phyloP scores from a whole-genome alignment of 2,113 vertebrate genomes.

The Hystrix brachyura region DNA sequence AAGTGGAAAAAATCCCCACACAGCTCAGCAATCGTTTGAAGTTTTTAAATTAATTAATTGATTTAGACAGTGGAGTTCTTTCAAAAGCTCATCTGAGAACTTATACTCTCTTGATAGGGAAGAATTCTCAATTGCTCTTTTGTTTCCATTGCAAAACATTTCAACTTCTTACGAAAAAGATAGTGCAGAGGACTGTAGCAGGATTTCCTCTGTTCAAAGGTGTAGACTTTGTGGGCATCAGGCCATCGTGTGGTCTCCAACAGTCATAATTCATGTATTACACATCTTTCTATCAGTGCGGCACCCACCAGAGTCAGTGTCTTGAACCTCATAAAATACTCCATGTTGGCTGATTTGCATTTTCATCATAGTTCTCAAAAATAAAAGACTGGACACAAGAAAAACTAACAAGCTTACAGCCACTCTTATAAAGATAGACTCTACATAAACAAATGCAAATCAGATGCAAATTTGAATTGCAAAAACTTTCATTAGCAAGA shows the following conservation, averaged over 20 bases:
- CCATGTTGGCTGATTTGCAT: conserved; percentile 15
- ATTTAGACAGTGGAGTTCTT: conserved; percentile 15
- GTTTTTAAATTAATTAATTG: conserved; percentile 54
- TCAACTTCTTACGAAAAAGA: neutral
- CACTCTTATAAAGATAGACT: conserved; percentile 28
- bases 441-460: conserved; percentile 56
- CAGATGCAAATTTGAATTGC: conserved; percentile 47
- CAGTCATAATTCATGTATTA: neutral
- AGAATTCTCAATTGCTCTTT: conserved; percentile 54
- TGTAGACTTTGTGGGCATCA: neutral
- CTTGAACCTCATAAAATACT: neutral
- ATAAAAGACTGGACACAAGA: conserved; percentile 43
- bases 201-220: neutral
- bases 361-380: conserved; percentile 8
- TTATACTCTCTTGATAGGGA: neutral
- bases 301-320: neutral
- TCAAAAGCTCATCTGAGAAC: conserved; percentile 39
- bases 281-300: neutral
- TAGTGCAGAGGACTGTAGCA: neutral
- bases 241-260: neutral
- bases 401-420: conserved; percentile 4
- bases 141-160: conserved; percentile 34
- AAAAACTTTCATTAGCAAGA: neutral
- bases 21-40: neutral
- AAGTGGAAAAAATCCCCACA: neutral